A percentile compares a stretch with the other conserved stretches of the same genome.
Evolutionary conservation across 2,797 vertebrate species (phyloP).

Genomic region (Discoglossus pictus): DNA sequence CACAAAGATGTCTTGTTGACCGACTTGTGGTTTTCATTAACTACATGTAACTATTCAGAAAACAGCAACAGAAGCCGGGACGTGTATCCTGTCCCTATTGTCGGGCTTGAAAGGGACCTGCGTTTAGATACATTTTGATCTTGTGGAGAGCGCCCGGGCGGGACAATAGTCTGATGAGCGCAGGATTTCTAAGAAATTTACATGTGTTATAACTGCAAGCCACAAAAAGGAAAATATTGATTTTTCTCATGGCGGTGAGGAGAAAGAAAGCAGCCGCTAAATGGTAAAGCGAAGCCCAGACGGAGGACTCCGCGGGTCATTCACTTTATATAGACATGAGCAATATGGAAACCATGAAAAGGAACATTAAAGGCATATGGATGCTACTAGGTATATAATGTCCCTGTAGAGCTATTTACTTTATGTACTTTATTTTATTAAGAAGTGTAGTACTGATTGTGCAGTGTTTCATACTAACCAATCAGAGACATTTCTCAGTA

Average conservation of each 20-base stretch:
- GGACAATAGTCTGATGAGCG: constrained; percentile 56
- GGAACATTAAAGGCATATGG: no score
- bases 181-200: constrained; percentile 56
- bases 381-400: no score
- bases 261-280: not conserved
- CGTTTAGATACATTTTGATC: constrained; percentile 51
- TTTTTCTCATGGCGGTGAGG: constrained; percentile 38
- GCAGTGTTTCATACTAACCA: no score
- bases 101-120: constrained; percentile 56
- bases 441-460: no score
- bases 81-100: constrained; percentile 68
- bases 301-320: no score
- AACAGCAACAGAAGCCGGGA: constrained; percentile 69
- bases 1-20: constrained; percentile 60
- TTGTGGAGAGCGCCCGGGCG: constrained; percentile 51
- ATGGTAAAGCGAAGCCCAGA: constrained; percentile 56
- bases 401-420: no score
- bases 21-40: constrained; percentile 61
- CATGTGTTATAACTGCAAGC: constrained; percentile 50
- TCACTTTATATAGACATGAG: no score
- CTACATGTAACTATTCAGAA: constrained; percentile 64
- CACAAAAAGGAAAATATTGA: constrained; percentile 54
- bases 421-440: no score
- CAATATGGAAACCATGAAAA: no score
- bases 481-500: no score